Base-by-base conservation (phyloP, 2,888 invertebrate genomes). In the Taphrorychus bicolor region DNA sequence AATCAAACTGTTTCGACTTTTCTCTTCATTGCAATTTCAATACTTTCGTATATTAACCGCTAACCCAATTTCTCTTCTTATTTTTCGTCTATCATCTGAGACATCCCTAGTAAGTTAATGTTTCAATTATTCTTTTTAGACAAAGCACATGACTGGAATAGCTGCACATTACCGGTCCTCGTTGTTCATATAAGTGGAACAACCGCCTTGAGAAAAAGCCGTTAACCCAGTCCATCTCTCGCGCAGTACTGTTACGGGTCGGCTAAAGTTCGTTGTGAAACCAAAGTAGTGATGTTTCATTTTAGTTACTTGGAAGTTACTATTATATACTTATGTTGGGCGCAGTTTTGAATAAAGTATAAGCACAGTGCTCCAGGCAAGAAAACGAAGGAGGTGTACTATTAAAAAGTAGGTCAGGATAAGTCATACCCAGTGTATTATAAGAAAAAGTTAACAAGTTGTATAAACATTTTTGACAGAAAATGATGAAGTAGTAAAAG, bases 181-280 rank as follows among this genome's bases (percentile, higher is more conserved):
- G 16, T 45, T 45, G 14, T 45, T 14, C 52, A 32, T 17, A 2
- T 59, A 65, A 65, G 65, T 65, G 40, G 65, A 59, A 52, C 65
- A 48, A 16, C 53, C 40, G 45, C 54, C 59, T 54, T 65, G 42
- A 65, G 59, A 53, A 59, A 53, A 59, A 65, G 23, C 65, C 65
- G 65, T 65, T 65, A 65, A 11, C 21, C 53, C 52, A 58, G 42
- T 41, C 64, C 64, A 64, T 64, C 57, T 58, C 58, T 64, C 57
- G 9, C 52, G 11, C 21, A 48, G 65, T 65, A 65, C 65, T 59
- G 65, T 65, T 65, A 65, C 42, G 32, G 14, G 7, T n/a, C 17
- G 16, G 9, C 53, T 16, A 40, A 32, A 64, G 56, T 51, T 42
- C 51, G 51, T 58, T 56, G 48, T 45, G 14, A 51, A n/a, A 17